Evolutionary conservation across 2,888 invertebrate genomes (phyloP), one percentile per base, ranked within the genome.

Genomic region (Cantharis nigra): DNA sequence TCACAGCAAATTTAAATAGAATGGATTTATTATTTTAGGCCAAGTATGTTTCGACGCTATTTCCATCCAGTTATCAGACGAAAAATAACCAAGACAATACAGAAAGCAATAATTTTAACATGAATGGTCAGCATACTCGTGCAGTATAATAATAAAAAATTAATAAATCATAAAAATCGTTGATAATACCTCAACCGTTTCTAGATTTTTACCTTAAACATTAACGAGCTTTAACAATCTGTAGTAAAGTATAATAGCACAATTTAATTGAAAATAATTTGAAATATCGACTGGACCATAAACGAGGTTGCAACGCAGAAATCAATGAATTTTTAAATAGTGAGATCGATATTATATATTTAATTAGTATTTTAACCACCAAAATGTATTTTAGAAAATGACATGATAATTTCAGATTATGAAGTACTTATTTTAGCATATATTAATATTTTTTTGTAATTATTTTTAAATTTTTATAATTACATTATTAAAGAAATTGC

Each of bases 21-120:
- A 67, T 23, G 49, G 49, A 7, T 23, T 67, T 67, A 18, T 23
- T 26, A 63, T 79, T 79, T 77, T 65, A 79, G 79, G 79, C 77
- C 16, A 77, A 65, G 63, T 79, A 26, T 71, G 79, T 79, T 20
- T 79, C 79, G 9, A 79, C 79, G 28, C 72, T 79, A 70, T 79
- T 79, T 70, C 71, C 77, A 72, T 30, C 63, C 16, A 77, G 64
- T 23, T n/a, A 18, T 67, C 72, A 65, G 30, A 67, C 30, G 18
- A 75, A 26, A 20, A 14, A 28, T 65, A 71, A 65, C n/a, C 70
- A 67, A 14, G 75, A 71, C 70, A 75, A 70, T 30, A 28, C 73
- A 20, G 78, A 78, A 67, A 23, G 75, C 49, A 76, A 30, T 64
- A 75, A 63, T 63, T 76, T 79, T 73, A 80, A 78, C 28, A 23